Base-by-base conservation (phyloP, 2,113 vertebrate species). In the Aphelocoma coerulescens region DNA sequence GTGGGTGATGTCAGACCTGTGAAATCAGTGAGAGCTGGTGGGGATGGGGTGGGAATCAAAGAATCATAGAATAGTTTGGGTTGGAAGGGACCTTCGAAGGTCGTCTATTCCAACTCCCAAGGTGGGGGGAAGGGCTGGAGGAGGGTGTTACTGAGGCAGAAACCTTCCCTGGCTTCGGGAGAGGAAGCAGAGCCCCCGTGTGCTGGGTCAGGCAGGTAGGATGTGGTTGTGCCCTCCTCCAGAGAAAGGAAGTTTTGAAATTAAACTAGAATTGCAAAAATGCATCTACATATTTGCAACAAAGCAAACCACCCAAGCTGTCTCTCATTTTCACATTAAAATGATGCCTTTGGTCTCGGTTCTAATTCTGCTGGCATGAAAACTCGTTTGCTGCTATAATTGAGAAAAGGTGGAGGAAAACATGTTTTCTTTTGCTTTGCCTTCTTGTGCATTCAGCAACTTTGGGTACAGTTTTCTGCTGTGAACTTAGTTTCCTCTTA, bases 141-240 rank as follows among this genome's bases (percentile, higher is more conserved):
- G 54, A 58, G 24, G 27, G 7, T 61, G 39, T 12, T 61, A 12
- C 8, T 2, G 23, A 44, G 58, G 66, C 26, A 55, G 30, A 35
- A 13, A 5, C 43, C 12, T 8, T 21, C 46, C 30, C 15, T 48
- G 82, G 37, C 27, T 65, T 39, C 24, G 41, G 86, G 44, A 82
- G 54, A 44, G 43, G 20, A 43, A 37, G 0, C 17, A 0, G 27
- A 30, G 44, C 32, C 62, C 37, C 0, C 0, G 3, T 67, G 3
- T 28, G 63, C 52, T 54, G 73, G 54, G 33, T 37, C 0, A 0
- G 57, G 30, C 30, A 27, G 85, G 80, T 54, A 16, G n/a, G 28
- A 68, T 6, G 4, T 10, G 39, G 7, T 9, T 68, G 21, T 71
- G 21, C 5, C 28, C 55, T 88, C 24, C 51, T 41, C 33, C 6